phyloP scores from a whole-genome alignment of 2,888 invertebrate species.

The Temnothorax rugatulus region DNA sequence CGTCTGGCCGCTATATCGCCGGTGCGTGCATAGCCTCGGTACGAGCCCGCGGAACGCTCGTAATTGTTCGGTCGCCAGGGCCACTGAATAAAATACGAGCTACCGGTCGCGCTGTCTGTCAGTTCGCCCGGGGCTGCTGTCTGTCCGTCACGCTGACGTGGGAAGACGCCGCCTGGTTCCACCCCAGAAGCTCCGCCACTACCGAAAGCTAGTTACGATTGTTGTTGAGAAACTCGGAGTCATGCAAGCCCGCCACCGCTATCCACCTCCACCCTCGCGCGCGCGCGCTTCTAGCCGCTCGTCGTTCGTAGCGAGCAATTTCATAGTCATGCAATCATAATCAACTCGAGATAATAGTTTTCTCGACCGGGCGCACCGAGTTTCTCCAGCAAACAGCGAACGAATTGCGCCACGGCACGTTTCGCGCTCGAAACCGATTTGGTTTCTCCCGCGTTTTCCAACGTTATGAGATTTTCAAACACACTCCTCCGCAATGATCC shows the following conservation, averaged over 20 bases:
- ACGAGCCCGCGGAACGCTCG: conserved; percentile 76
- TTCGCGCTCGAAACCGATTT: not conserved
- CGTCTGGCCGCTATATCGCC: conserved; percentile 58
- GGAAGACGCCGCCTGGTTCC: conserved; percentile 85
- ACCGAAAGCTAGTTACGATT: conserved; percentile 85
- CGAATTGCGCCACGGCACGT: not conserved
- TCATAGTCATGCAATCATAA: conserved; percentile 85
- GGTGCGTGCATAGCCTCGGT: conserved; percentile 61
- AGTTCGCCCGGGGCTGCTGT: conserved; percentile 82
- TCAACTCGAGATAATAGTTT: conserved; percentile 81
- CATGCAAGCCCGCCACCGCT: conserved; percentile 81
- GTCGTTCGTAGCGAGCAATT: conserved; percentile 77
- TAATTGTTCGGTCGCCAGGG: conserved; percentile 86
- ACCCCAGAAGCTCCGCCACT: conserved; percentile 78
- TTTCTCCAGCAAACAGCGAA: conserved; percentile 4
- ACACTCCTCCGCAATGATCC: not conserved
- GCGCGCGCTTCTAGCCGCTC: conserved; percentile 38
- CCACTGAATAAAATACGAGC: conserved; percentile 86
- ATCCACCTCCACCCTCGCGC: conserved; percentile 56
- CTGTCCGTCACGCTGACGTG: conserved; percentile 86
- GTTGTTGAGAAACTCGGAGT: conserved; percentile 84
- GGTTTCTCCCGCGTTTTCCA: not conserved
- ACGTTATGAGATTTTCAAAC: not conserved
- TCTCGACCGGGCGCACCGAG: conserved; percentile 61
- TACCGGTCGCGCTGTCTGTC: conserved; percentile 83